Conservation (phyloP, 2,113 vertebrate species). For the Rhinolophus sinicus region DNA sequence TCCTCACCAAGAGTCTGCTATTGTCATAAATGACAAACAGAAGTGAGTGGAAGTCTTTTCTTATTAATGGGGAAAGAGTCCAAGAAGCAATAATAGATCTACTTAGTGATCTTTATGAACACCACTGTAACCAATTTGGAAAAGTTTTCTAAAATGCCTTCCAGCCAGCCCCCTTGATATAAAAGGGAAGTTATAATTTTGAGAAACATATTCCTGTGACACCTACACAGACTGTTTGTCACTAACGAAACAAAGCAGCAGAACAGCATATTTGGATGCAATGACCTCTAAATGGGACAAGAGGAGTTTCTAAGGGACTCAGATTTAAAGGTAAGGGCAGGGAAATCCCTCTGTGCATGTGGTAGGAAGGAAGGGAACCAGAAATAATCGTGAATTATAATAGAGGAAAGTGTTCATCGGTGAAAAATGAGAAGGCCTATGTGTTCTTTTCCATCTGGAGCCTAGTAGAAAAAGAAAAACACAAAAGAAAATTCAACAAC, state of each 20-base stretch:
- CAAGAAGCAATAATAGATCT: background rate
- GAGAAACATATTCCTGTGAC: background rate
- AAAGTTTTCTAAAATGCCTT: conserved; percentile 23
- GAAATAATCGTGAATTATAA: background rate
- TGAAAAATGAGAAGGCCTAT: conserved; percentile 32
- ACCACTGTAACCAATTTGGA: background rate
- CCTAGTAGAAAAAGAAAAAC: background rate
- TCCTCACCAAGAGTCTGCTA: background rate
- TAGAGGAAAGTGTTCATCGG: background rate
- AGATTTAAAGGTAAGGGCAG: conserved; percentile 31
- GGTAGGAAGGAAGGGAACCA: conserved; percentile 34
- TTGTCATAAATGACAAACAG: background rate
- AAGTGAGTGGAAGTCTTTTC: background rate
- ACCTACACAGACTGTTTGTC: background rate
- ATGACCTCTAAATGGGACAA: background rate
- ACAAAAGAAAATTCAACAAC: conserved; percentile 6
- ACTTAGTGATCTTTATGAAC: background rate
- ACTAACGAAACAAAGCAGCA: conserved; percentile 28
- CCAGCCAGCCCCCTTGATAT: background rate
- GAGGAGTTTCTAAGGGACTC: background rate
- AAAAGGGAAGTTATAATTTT: conserved; percentile 40
- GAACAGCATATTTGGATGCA: background rate
- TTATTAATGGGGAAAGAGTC: background rate
- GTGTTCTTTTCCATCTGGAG: background rate
- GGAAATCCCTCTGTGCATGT: background rate